Percentiles rank a stretch among this genome's conserved stretches.
Conservation (phyloP, 2,797 vertebrate species). For the Vireo griseus region DNA sequence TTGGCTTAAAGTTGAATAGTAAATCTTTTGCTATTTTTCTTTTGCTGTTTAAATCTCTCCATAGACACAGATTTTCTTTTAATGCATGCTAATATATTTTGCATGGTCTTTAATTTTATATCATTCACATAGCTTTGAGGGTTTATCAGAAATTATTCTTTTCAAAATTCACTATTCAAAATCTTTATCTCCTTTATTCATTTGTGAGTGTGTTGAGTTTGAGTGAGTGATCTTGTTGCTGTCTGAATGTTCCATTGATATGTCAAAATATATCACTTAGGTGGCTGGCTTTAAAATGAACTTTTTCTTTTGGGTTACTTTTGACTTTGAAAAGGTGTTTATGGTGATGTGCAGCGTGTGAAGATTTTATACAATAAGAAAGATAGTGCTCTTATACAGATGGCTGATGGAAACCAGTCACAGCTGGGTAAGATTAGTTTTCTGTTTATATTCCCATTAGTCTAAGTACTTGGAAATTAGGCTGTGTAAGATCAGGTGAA, state of each 20-base stretch:
- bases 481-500: not conserved
- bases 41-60: constrained; percentile 83
- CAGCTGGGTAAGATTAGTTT: constrained; percentile 87
- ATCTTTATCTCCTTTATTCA: constrained; percentile 86
- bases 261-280: constrained; percentile 61
- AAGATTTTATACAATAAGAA: constrained; percentile 99
- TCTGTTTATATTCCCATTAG: not conserved
- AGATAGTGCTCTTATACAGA: constrained; percentile 97
- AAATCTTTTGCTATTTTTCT: constrained; percentile 82
- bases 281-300: constrained; percentile 69
- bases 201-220: constrained; percentile 82
- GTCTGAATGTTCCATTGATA: constrained; percentile 83
- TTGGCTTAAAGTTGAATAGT: constrained; percentile 84
- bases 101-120: constrained; percentile 88
- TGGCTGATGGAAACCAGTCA: constrained; percentile 95
- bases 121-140: constrained; percentile 89
- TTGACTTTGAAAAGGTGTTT: constrained; percentile 88
- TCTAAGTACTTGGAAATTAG: not conserved
- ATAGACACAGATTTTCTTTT: constrained; percentile 83
- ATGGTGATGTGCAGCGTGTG: constrained; percentile 96
- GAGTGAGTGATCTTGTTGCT: constrained; percentile 83
- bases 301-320: constrained; percentile 78
- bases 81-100: constrained; percentile 90
- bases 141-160: constrained; percentile 84
- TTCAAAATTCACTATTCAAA: constrained; percentile 86